Base-by-base conservation (phyloP, 2,888 invertebrate species). In the Cephus pulcher region DNA sequence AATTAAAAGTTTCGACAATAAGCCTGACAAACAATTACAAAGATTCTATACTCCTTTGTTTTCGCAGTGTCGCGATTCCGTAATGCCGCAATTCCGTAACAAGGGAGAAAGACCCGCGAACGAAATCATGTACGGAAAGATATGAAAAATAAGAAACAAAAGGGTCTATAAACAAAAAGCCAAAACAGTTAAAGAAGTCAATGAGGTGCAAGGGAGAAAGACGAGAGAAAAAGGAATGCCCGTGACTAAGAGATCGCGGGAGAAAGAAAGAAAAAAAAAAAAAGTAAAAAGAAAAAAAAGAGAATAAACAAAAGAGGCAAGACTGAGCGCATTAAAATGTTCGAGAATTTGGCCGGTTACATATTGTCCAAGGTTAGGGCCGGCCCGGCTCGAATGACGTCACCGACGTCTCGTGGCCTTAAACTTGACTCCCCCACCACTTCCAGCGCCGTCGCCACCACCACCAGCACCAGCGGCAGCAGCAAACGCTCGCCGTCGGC, bases 401-500 rank as follows among this genome's bases (percentile, higher is more conserved):
- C 89, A 90, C 80, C 86, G 86, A 85, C 88, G 88, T 89, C 88
- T 89, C 89, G 87, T 87, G 88, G 88, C 86, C 88, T 89, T 87
- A 89, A 90, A 90, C 89, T 89, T 89, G 88, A 86, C 85, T 84
- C 81, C 86, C 81, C 82, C 80, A 80, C 79, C 76, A 71, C 71
- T n/a, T 33, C 12, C 33, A 71, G 32, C 32, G 12, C 30, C 70
- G 32, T 3, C 81, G 74, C 12, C 81, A 33, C 30, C 70, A 4
- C 12, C 81, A 4, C 70, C 4, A 4, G 0, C 37, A 15, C 15
- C 76, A 34, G 23, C 68, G 56, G 30, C 30, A 68, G 73, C n/a
- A 68, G 12, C 76, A 69, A 71, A 15, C 23, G 68, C 15, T n/a
- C n/a, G 69, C 30, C 69, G 23, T 33, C 69, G 15, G 69, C n/a